Base-by-base conservation (phyloP, 2,113 vertebrate species). In the Xerus inauris region DNA sequence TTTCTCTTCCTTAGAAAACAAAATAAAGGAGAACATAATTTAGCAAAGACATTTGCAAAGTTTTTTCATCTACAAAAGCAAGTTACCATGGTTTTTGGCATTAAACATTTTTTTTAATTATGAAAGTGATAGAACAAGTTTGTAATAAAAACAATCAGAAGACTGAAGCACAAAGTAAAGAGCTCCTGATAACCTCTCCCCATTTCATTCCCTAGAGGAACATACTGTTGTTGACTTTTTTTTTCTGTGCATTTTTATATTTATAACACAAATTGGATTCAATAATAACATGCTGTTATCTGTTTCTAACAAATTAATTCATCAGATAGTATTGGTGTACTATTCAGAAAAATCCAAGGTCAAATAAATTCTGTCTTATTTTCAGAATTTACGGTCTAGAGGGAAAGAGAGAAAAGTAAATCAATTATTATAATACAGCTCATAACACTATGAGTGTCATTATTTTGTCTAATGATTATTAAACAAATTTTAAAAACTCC, bases 291-390 rank as follows among this genome's bases (percentile, higher is more conserved):
- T 3, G 0, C 59, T 77, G 40, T 10, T 22, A 51, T 35, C 42
- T 88, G 20, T 76, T 79, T 64, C 80, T 72, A 91, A 88, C 81
- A 96, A 95, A 95, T 69, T 57, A 59, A 82, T 51, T 95, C 54
- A 77, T 64, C 65, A 87, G 42, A 89, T 9, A 80, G 20, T 65
- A 47, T n/a, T 32, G 40, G 5, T 40, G 19, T 0, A 73, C 30
- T 45, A 49, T 42, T 47, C 22, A 47, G 35, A 90, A 49, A 49
- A 91, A 85, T 54, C 26, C 59, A 71, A 96, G 81, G 64, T n/a
- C 67, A 92, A 64, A 67, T 51, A 54, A 73, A 54, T 9, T 57
- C 49, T 89, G 49, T 45, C 76, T 90, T 84, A 32, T 73, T 71
- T 59, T 72, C 40, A 77, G 57, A 94, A 90, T 35, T 82, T 67